A percentile compares a stretch with the other conserved stretches of the same genome.
Conservation (phyloP, 1,140 invertebrate genomes). For the Hydropsyche tenuis region DNA sequence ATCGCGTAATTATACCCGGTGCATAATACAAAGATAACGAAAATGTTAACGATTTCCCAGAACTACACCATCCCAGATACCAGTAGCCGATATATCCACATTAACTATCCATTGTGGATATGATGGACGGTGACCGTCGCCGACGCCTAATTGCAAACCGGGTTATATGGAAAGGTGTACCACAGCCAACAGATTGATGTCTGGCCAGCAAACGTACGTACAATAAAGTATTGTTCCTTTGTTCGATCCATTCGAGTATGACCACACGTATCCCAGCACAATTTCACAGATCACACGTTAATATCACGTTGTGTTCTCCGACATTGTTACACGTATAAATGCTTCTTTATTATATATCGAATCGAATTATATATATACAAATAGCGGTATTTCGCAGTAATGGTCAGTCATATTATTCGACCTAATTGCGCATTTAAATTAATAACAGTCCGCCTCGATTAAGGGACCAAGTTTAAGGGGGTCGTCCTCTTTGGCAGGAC, state of each 20-base stretch:
- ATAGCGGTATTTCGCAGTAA: constrained; percentile 21
- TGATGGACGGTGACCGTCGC: not conserved
- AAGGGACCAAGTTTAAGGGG: constrained; percentile 45
- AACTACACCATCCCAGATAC: no score
- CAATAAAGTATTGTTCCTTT: not conserved
- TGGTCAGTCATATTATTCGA: constrained; percentile 44
- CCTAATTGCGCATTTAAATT: constrained; percentile 47
- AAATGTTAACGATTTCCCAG: no score
- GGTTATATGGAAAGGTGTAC: not conserved
- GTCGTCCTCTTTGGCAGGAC: constrained; percentile 23
- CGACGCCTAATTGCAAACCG: not conserved
- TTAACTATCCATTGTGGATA: not conserved
- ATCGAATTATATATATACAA: no score
- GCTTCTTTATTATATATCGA: no score
- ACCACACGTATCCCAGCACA: not conserved
- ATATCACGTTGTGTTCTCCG: not conserved
- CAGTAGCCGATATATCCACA: no score
- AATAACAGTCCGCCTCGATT: constrained; percentile 48
- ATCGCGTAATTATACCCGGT: no score
- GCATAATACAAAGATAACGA: no score
- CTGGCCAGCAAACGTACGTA: not conserved
- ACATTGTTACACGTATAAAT: no score
- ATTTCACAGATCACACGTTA: constrained; percentile 19
- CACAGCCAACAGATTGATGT: not conserved
- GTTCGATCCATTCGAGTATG: not conserved